phyloP scores from a whole-genome alignment of 1,140 invertebrate species.

The Aplysia californica region DNA sequence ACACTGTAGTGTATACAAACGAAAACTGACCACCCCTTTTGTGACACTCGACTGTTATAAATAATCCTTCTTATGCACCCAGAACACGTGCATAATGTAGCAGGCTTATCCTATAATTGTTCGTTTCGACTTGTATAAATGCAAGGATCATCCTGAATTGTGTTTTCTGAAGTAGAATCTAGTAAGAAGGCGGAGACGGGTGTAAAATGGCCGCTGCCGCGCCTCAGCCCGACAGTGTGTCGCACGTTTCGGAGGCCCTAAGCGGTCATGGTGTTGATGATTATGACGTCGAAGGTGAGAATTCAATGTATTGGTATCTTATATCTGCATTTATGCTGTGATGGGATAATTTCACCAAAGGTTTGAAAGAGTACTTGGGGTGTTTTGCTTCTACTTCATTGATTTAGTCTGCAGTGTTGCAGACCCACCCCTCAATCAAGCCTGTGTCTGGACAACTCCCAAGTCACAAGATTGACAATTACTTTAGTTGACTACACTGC shows the following conservation, averaged over 20 bases:
- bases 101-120: not conserved
- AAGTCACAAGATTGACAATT: no score
- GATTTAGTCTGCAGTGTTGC: no score
- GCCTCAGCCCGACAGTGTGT: not conserved
- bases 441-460: no score
- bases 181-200: not conserved
- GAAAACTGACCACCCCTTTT: not conserved
- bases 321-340: no score
- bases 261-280: conserved; percentile 4
- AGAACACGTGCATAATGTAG: not conserved
- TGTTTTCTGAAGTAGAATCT: not conserved
- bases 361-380: no score
- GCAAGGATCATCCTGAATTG: not conserved
- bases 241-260: conserved; percentile 16
- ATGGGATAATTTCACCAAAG: no score
- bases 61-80: not conserved
- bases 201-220: conserved; percentile 14
- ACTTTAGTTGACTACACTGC: no score
- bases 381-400: no score
- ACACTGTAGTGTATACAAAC: not conserved
- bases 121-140: not conserved
- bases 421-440: no score
- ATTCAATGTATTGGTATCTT: no score
- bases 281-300: not conserved
- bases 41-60: not conserved